Conservation (phyloP, 2,113 vertebrate genomes). For the Phalacrocorax pelagicus region DNA sequence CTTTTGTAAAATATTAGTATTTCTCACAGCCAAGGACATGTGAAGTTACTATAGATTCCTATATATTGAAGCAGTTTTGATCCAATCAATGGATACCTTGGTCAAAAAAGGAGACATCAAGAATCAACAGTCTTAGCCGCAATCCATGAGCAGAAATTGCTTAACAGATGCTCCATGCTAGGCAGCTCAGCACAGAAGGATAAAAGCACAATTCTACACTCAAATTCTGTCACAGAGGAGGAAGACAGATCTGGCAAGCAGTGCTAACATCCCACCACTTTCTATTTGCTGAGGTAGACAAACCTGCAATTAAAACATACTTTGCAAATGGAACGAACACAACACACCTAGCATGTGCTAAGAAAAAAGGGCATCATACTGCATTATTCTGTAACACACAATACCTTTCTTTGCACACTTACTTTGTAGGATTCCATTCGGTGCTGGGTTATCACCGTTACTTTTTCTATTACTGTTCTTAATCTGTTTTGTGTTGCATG, state of each 20-base stretch:
- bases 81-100: neutral
- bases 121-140: neutral
- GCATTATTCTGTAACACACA: neutral
- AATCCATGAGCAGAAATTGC: neutral
- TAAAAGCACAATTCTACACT: neutral
- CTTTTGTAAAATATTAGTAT: neutral
- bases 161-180: neutral
- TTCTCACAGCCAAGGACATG: neutral
- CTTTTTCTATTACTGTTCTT: constrained; percentile 83
- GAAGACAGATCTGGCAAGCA: neutral
- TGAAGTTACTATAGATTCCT: neutral
- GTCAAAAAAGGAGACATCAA: neutral
- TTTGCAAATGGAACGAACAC: neutral
- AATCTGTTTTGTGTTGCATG: constrained; percentile 83
- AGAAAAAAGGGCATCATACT: accelerated
- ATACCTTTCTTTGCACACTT: neutral
- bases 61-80: neutral
- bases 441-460: constrained; percentile 85
- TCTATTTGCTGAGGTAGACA: neutral
- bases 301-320: neutral
- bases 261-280: neutral
- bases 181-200: neutral
- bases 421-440: constrained; percentile 85
- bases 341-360: accelerated
- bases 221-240: neutral